Evolutionary conservation across 2,113 vertebrate genomes (phyloP), one percentile per base, ranked within the genome.

Genomic region (Neofelis nebulosa): DNA sequence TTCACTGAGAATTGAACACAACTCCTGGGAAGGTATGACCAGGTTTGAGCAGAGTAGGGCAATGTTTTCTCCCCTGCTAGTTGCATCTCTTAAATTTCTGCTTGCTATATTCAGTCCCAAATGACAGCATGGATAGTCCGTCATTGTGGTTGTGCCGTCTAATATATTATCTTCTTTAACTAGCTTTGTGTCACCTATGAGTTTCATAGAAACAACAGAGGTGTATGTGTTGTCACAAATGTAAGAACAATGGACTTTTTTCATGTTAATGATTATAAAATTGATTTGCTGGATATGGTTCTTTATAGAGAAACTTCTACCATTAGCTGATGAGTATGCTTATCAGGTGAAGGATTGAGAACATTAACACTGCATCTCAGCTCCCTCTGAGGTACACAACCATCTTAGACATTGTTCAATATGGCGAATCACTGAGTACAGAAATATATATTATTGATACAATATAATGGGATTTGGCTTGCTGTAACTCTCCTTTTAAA

Each of bases 101-200:
- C 18, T 79, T 66, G 25, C 55, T 63, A 21, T 74, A 19, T 80
- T 92, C 4, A 89, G 7, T 69, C 13, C 19, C 25, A 50, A 61
- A 76, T 41, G 12, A n/a, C 2, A 69, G 12, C 15, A 25, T 69
- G 3, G 69, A 13, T 61, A 61, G 93, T 38, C 52, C 94, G 10
- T 85, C 31, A 25, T 91, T n/a, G 63, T 69, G 33, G 73, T 69
- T 71, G n/a, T 78, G 14, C 33, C 55, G 68, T 79, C 7, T 84
- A 80, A 74, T 83, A 36, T n/a, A 73, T 29, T 29, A 31, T 16
- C 8, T 5, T 93, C 14, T 89, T 76, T 29, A 89, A 88, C 2
- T 18, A 52, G 73, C 33, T 95, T 95, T 95, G 18, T 74, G 52
- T 91, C n/a, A 93, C 88, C 10, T 85, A 57, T 18, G 93, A 85